Percentiles rank a stretch among this genome's conserved stretches.
Conservation (phyloP, 2,888 invertebrate genomes). For the Cremastinae sp. region DNA sequence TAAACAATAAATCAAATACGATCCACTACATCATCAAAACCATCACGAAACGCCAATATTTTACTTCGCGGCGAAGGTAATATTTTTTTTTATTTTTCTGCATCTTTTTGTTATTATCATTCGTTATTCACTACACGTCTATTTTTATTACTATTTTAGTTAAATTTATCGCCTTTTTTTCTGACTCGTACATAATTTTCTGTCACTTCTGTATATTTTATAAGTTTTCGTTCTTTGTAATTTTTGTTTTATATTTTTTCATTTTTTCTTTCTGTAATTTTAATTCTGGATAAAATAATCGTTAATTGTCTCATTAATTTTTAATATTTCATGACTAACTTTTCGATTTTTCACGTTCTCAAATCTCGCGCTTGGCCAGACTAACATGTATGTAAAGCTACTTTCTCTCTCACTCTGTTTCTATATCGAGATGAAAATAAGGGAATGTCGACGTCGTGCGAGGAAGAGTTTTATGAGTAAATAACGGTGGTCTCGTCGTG, state of each 20-base stretch:
- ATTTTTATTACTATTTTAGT: slow-evolving; percentile 7
- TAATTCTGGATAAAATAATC: background rate
- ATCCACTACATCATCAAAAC: slow-evolving; percentile 71
- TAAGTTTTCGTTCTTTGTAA: background rate
- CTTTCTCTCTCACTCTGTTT: background rate
- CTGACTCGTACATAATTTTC: background rate
- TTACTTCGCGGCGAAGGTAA: slow-evolving; percentile 77
- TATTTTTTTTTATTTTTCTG: slow-evolving; percentile 65
- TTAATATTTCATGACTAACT: no score
- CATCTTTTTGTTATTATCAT: slow-evolving; percentile 68
- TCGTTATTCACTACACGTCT: slow-evolving; percentile 43
- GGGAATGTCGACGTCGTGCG: background rate
- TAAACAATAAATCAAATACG: slow-evolving; percentile 68
- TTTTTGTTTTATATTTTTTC: background rate
- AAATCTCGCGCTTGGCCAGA: background rate
- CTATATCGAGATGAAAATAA: no score
- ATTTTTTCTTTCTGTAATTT: slow-evolving; percentile 17
- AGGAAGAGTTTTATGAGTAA: slow-evolving; percentile 13
- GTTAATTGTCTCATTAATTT: background rate
- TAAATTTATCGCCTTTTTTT: background rate
- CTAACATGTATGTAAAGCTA: no score
- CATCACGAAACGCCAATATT: slow-evolving; percentile 75
- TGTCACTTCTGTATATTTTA: no score
- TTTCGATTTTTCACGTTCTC: no score
- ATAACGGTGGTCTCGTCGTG: slow-evolving; percentile 39